Conservation (phyloP, 2,888 invertebrate genomes). For the Netelia virgata region DNA sequence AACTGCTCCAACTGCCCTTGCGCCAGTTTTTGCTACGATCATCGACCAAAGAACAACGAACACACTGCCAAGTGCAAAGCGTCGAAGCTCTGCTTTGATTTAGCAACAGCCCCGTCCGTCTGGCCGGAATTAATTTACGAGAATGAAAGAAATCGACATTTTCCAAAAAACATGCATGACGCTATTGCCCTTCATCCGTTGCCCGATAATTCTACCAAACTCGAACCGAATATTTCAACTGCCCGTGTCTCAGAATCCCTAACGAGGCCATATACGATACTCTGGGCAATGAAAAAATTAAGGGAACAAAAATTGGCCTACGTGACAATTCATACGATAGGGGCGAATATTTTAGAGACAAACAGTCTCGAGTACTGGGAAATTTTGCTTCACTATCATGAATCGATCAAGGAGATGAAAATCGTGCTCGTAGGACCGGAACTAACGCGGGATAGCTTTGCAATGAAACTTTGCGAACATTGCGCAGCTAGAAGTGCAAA, state of each 20-base stretch:
- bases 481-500: background rate
- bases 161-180: constrained; percentile 74
- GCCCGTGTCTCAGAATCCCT: constrained; percentile 74
- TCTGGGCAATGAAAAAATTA: constrained; percentile 75
- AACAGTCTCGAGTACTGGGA: constrained; percentile 79
- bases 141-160: constrained; percentile 66
- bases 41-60: constrained; percentile 58
- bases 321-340: constrained; percentile 80
- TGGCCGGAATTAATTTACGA: constrained; percentile 67
- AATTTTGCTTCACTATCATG: constrained; percentile 79
- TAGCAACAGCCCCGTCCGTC: constrained; percentile 72
- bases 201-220: constrained; percentile 12
- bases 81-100: constrained; percentile 74
- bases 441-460: background rate
- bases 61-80: constrained; percentile 72
- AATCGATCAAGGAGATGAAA: background rate
- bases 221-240: background rate
- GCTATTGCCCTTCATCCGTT: constrained; percentile 71
- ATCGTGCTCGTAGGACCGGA: constrained; percentile 27
- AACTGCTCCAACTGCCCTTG: constrained; percentile 78
- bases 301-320: constrained; percentile 47
- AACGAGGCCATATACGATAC: constrained; percentile 78
- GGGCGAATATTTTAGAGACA: constrained; percentile 79
- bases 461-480: background rate
- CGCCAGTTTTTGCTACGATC: constrained; percentile 76